Conservation (phyloP, 2,888 invertebrate species). For the Pediacus dermestoides region DNA sequence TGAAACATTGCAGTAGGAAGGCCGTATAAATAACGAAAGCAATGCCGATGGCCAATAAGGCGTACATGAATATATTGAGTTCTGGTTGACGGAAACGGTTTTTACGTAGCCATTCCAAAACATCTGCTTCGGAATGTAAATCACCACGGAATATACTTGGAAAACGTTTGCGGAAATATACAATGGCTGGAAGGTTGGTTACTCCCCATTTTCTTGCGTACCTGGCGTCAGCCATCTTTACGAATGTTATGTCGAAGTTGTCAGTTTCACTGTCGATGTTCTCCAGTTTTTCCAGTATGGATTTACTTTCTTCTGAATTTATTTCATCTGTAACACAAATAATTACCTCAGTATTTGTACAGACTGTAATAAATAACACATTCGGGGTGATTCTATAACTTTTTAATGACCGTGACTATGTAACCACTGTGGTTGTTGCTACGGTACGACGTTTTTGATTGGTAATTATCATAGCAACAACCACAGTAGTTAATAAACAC, state of each 20-base stretch:
- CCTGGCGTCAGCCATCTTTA: slow-evolving; percentile 87
- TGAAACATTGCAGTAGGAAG: slow-evolving; percentile 87
- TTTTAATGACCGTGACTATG: too few relatives aligned
- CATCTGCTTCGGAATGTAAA: slow-evolving; percentile 77
- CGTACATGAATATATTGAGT: slow-evolving; percentile 91
- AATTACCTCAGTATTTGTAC: slow-evolving; percentile 4
- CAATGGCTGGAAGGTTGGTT: slow-evolving; percentile 83
- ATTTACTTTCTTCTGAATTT: slow-evolving; percentile 72
- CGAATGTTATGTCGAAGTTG: slow-evolving; percentile 89
- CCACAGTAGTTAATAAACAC: too few relatives aligned
- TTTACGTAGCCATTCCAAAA: slow-evolving; percentile 88
- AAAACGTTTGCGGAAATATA: slow-evolving; percentile 87
- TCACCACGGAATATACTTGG: slow-evolving; percentile 85
- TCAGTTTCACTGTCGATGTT: slow-evolving; percentile 94
- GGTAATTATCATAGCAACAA: too few relatives aligned
- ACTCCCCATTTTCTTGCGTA: slow-evolving; percentile 94
- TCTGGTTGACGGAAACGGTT: slow-evolving; percentile 91
- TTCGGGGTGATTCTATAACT: too few relatives aligned
- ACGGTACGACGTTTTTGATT: too few relatives aligned
- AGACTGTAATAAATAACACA: not conserved
- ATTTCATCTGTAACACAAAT: slow-evolving; percentile 66
- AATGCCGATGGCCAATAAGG: slow-evolving; percentile 77
- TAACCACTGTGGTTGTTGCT: not conserved
- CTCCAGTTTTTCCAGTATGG: slow-evolving; percentile 82
- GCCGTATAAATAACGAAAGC: slow-evolving; percentile 88